Evolutionary conservation across 1,140 invertebrate species (phyloP).

Genomic region (Platyscapa corneri): DNA sequence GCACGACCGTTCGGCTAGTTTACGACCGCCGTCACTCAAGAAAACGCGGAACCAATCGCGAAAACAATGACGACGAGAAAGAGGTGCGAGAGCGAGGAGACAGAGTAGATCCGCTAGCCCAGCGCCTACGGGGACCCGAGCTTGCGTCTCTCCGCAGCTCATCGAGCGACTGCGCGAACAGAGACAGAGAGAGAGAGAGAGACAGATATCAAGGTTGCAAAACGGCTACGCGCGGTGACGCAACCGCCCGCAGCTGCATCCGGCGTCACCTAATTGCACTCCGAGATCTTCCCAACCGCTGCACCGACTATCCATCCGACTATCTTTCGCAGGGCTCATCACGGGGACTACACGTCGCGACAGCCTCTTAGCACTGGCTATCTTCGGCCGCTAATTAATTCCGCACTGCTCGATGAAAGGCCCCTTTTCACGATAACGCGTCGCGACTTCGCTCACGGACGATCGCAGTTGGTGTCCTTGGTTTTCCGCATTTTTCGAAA

Average conservation of each 20-base stretch:
- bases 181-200: constrained; percentile 55
- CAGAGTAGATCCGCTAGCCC: no score
- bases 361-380: not conserved
- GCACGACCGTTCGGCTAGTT: not conserved
- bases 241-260: constrained; percentile 66
- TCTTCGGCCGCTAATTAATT: constrained; percentile 25
- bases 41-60: constrained; percentile 46
- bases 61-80: constrained; percentile 35
- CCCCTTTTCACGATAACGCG: not conserved
- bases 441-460: not conserved
- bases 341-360: not conserved
- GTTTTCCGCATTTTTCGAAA: not conserved
- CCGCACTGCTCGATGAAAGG: not conserved
- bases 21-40: constrained; percentile 11
- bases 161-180: not conserved
- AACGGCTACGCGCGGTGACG: constrained; percentile 62
- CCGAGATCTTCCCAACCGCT: constrained; percentile 59
- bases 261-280: constrained; percentile 68
- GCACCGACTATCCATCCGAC: not conserved
- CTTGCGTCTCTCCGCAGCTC: not conserved
- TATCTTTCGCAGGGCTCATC: not conserved
- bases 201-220: constrained; percentile 65
- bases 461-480: no score
- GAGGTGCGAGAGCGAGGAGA: not conserved
- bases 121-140: no score